Evolutionary conservation across 2,888 invertebrate genomes (phyloP), one percentile per base, ranked within the genome.

Genomic region (Ornithoptera alexandrae): DNA sequence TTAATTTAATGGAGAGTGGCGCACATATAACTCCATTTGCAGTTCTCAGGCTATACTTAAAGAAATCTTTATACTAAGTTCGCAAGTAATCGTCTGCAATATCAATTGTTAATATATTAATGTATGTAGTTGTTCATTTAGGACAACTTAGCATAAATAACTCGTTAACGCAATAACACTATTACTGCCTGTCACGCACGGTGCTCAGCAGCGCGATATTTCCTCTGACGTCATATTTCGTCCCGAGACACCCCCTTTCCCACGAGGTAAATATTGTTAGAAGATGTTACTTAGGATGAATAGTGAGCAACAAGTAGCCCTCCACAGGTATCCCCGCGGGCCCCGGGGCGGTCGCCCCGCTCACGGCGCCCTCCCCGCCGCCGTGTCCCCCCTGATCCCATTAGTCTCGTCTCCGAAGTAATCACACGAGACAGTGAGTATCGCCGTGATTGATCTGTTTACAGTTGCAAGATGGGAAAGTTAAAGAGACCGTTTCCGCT

Each of bases 391-490:
- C 74, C 72, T 71, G 62, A 72, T 71, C 71, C 74, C 69, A 68
- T 72, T 64, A 72, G 69, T 72, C 69, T 77, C 80, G 77, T 79
- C 77, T 76, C 72, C 77, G 76, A 74, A 74, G 85, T 87, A 85
- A 87, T 88, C 84, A 84, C 83, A 79, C 77, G 78, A 83, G 86
- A 87, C 86, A 84, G 75, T 67, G 59, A 68, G 72, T 75, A 72
- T 74, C 71, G 76, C 61, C 72, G 76, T 78, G 85, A 87, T 86
- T 88, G 86, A 87, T 87, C 83, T 83, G 76, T 77, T 76, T 76
- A 73, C 75, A 78, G 71, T 62, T 57, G 60, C 42, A 59, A 60
- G 42, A 15, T 56, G 30, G 18, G 36, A 36, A 22, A 17, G 64
- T 36, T 59, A 59, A 50, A 65, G 30, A 22, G 10, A 46, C 46